Conservation (phyloP, 1,140 invertebrate species). For the Drosophila watanabei region DNA sequence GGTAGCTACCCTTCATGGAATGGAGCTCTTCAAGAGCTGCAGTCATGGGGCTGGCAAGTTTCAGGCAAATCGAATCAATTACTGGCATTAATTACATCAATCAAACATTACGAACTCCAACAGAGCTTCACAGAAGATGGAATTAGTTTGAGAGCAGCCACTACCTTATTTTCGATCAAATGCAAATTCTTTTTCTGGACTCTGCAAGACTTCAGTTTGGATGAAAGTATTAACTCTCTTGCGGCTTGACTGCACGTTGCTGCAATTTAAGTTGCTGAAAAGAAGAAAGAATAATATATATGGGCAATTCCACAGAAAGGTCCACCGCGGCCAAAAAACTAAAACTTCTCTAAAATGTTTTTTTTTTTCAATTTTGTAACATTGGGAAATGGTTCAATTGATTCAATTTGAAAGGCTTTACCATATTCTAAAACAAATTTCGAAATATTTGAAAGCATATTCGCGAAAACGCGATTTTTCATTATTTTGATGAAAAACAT, state of each 20-base stretch:
- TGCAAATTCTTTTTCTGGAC: background rate
- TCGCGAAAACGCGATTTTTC: too few species aligned
- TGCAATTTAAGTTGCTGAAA: background rate
- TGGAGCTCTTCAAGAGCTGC: background rate
- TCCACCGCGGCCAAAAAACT: too few species aligned
- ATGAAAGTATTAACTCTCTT: background rate
- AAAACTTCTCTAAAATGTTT: too few species aligned
- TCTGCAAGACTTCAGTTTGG: background rate
- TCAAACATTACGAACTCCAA: background rate
- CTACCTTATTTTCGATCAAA: background rate
- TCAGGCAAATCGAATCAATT: conserved; percentile 9
- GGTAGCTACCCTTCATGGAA: background rate
- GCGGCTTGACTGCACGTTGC: background rate
- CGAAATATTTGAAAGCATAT: too few species aligned
- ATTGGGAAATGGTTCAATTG: too few species aligned
- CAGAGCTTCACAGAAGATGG: background rate
- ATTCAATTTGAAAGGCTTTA: too few species aligned
- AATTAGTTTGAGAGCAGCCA: background rate
- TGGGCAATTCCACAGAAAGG: too few species aligned
- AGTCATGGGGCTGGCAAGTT: background rate
- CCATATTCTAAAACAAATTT: too few species aligned
- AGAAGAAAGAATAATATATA: background rate
- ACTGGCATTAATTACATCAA: background rate
- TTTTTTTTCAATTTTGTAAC: too few species aligned
- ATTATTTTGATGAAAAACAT: too few species aligned